Percentiles rank a stretch among this genome's conserved stretches.
Conservation (phyloP, 2,797 vertebrate genomes). For the Micromesistius poutassou region DNA sequence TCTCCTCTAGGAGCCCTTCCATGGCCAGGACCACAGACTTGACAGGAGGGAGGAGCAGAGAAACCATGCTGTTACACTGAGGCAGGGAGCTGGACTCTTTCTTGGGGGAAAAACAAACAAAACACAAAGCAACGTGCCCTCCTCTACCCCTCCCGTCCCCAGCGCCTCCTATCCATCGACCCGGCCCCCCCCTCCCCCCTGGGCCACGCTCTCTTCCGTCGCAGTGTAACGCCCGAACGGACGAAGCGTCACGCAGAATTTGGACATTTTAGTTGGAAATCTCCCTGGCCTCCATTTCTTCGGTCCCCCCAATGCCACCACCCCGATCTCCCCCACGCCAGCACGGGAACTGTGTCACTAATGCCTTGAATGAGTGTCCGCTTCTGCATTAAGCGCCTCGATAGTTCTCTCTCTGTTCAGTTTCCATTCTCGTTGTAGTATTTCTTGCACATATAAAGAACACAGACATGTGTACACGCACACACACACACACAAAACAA, state of each 20-base stretch:
- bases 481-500: constrained; percentile 19
- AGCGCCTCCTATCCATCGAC: constrained; percentile 4
- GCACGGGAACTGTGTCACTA: constrained; percentile 72
- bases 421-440: constrained; percentile 54
- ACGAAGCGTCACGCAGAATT: constrained; percentile 42
- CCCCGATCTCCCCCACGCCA: constrained; percentile 59
- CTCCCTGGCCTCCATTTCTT: constrained; percentile 36
- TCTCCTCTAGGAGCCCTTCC: neutral
- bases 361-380: constrained; percentile 73
- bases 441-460: constrained; percentile 44
- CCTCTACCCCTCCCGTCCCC: constrained; percentile 10
- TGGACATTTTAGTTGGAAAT: constrained; percentile 23
- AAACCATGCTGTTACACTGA: constrained; percentile 51
- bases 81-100: constrained; percentile 25
- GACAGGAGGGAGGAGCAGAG: constrained; percentile 29
- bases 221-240: constrained; percentile 12
- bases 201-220: neutral
- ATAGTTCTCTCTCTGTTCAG: constrained; percentile 57
- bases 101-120: constrained; percentile 5
- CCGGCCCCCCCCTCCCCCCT: neutral
- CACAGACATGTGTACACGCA: constrained; percentile 20
- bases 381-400: constrained; percentile 62
- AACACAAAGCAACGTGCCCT: constrained; percentile 21
- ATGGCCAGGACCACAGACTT: constrained; percentile 16
- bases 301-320: constrained; percentile 17